Base-by-base conservation (phyloP, 1,140 invertebrate genomes). In the Epicauta chinensis region DNA sequence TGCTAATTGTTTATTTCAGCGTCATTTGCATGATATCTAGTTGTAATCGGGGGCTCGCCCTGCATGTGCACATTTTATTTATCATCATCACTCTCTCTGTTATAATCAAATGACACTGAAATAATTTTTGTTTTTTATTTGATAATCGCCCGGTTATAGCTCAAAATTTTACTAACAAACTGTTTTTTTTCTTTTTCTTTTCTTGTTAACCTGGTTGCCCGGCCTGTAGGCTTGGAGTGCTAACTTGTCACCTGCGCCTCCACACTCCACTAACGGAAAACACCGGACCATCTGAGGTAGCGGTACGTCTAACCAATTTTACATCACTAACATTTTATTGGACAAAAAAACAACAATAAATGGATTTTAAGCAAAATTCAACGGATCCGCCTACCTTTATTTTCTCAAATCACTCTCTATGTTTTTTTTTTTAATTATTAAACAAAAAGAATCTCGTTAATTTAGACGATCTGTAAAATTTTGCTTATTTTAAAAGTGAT, bases 101-200 rank as follows among this genome's bases (percentile, higher is more conserved):
- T 16, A 15, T 17, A 11, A 39, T 10, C 10, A 39, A 39, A 39
- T 39, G 11, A 13, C 9, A 16, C 10, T 16, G 10, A 39, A 39
- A 3, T 23, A 39, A 16, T 39, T 39, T 10, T 4, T 39, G 2
- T 10, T 16, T 23, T 13, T 11, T 16, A 7, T 13, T 39, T 39
- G 9, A 16, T 16, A 13, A n/a, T n/a, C n/a, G n/a, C n/a, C n/a
- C n/a, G n/a, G n/a, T 39, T 11, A 13, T 11, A 10, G 14, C 9
- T 11, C 6, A 39, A 12, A 73, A 71, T n/a, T 34, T 34, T 73
- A 78, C 75, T 78, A 78, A 77, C 75, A 77, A 74, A 74, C 74
- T 77, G 73, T 77, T 77, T 77, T 77, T 72, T 74, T 77, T 77
- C 76, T 72, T 74, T 75, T 76, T 77, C 75, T 74, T 77, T 76